Evolutionary conservation across 2,888 invertebrate genomes (phyloP).

Genomic region (Drosophila ustulata): DNA sequence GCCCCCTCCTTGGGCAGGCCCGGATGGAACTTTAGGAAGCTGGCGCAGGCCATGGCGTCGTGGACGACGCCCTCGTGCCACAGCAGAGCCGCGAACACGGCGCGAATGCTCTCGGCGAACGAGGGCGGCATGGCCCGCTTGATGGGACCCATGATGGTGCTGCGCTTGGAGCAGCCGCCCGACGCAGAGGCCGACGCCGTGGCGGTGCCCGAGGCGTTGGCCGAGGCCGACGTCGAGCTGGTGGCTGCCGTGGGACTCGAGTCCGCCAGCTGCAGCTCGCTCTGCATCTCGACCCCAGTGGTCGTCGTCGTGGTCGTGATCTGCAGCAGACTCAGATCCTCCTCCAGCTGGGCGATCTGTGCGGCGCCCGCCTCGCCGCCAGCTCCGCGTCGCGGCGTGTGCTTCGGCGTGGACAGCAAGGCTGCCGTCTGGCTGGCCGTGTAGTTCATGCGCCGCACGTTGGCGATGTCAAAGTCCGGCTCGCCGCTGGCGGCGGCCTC

Average conservation of each 20-base stretch:
- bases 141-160: constrained; percentile 84
- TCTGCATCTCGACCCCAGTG: constrained; percentile 41
- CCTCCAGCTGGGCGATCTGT: constrained; percentile 68
- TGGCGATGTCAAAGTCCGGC: constrained; percentile 80
- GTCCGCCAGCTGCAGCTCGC: constrained; percentile 52
- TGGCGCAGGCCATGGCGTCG: constrained; percentile 99
- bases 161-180: constrained; percentile 40
- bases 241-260: constrained; percentile 26
- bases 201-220: constrained; percentile 71
- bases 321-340: constrained; percentile 80
- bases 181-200: constrained; percentile 41
- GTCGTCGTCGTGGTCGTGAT: constrained; percentile 73
- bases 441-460: constrained; percentile 84
- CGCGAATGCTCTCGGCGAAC: constrained; percentile 95
- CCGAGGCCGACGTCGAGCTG: constrained; percentile 11
- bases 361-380: constrained; percentile 17
- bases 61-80: constrained; percentile 99
- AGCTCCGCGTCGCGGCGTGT: constrained; percentile 67
- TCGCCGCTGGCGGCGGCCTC: constrained; percentile 51
- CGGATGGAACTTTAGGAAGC: constrained; percentile 97
- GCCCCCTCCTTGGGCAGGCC: constrained; percentile 92
- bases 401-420: constrained; percentile 83
- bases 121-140: constrained; percentile 96
- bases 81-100: constrained; percentile 97
- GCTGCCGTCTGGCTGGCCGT: constrained; percentile 84